Evolutionary conservation across 1,140 invertebrate species (phyloP).

Genomic region (Heliconius eleuchia): DNA sequence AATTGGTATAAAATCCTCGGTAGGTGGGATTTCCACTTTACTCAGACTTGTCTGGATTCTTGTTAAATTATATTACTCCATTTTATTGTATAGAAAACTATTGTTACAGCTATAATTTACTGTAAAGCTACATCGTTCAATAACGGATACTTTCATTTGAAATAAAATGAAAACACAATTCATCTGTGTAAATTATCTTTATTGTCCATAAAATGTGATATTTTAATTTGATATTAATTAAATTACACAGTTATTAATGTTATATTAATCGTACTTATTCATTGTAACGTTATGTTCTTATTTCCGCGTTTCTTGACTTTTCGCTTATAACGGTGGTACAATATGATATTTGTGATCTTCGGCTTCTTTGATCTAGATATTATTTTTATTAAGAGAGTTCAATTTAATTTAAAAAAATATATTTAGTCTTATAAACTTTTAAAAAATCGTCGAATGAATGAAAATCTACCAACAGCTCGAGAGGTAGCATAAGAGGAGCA

Average conservation of each 20-base stretch:
- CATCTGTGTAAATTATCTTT: not conserved
- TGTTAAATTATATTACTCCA: too few species aligned
- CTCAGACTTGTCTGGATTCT: too few species aligned
- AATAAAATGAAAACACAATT: not conserved
- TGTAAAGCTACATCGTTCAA: not conserved
- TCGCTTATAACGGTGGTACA: not conserved
- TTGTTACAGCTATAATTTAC: not conserved
- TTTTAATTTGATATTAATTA: not conserved
- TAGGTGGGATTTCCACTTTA: too few species aligned
- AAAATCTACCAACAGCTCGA: too few species aligned
- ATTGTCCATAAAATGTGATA: slow-evolving; percentile 1
- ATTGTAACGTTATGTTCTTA: not conserved
- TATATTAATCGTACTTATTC: not conserved
- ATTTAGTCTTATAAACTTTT: too few species aligned
- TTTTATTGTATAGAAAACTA: not conserved
- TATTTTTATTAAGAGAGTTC: too few species aligned
- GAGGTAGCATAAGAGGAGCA: too few species aligned
- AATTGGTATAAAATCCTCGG: not conserved
- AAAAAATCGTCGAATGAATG: too few species aligned
- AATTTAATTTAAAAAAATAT: too few species aligned
- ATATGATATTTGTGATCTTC: too few species aligned
- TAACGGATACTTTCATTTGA: not conserved
- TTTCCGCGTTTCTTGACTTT: not conserved
- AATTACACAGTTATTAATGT: slow-evolving; percentile 1
- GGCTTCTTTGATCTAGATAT: too few species aligned